A percentile compares a stretch with the other conserved stretches of the same genome.
Conservation (phyloP, 2,797 vertebrate genomes). For the Chrosomus eos region DNA sequence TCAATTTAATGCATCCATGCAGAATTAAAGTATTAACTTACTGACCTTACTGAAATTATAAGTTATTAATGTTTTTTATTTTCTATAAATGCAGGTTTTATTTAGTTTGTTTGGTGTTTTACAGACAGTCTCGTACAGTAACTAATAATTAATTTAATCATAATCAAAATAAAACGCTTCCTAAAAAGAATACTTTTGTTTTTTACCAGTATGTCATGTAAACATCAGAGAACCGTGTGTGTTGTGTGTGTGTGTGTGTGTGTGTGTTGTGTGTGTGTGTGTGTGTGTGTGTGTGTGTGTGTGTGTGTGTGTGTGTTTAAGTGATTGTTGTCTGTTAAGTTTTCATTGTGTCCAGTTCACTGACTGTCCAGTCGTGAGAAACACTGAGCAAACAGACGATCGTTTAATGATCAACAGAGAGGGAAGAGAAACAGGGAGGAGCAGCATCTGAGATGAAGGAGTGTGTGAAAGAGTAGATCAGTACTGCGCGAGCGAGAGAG, state of each 20-base stretch:
- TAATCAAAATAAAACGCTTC: too few relatives aligned
- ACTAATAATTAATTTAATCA: too few relatives aligned
- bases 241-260: too few relatives aligned
- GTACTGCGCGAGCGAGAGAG: too few relatives aligned
- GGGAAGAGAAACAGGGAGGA: constrained; percentile 12
- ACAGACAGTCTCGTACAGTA: neutral
- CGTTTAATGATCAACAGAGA: constrained; percentile 20
- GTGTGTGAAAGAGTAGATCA: constrained; percentile 9
- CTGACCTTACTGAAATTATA: too few relatives aligned
- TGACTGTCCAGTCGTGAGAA: constrained; percentile 36
- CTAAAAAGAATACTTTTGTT: too few relatives aligned
- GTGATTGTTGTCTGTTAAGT: neutral
- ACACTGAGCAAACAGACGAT: constrained; percentile 17
- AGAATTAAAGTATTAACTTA: too few relatives aligned
- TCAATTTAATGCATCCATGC: neutral
- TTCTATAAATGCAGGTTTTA: neutral
- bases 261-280: too few relatives aligned
- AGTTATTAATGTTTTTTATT: neutral
- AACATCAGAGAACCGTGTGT: too few relatives aligned
- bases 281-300: neutral
- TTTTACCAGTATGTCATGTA: too few relatives aligned
- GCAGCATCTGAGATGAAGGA: neutral
- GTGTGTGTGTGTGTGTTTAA: neutral
- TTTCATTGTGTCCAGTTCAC: neutral
- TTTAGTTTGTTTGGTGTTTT: neutral